Percentiles rank a stretch among this genome's conserved stretches.
These are phyloP conservation scores for Mobula birostris DNA, from an alignment of 2,113 vertebrate species.

Conservation along the genomic window DNA sequence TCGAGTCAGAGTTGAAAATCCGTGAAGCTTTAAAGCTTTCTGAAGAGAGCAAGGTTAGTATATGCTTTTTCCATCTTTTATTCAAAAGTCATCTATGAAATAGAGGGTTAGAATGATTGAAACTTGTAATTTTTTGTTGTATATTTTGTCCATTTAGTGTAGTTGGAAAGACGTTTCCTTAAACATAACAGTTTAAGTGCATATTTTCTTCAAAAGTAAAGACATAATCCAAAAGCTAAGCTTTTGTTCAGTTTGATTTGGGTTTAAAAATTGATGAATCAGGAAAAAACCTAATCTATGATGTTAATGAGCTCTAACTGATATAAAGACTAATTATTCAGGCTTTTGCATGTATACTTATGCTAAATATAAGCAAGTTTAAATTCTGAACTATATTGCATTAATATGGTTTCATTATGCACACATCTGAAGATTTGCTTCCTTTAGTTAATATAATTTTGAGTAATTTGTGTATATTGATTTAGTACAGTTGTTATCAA, in stretches of 20 bases:
- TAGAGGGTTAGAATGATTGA: not conserved
- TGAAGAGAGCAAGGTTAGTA: conserved; percentile 75
- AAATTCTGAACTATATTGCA: not conserved
- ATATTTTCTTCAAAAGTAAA: not conserved
- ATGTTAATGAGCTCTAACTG: not conserved
- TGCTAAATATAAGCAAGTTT: not conserved
- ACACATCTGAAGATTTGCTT: not conserved
- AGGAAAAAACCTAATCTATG: not conserved
- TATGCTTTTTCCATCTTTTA: conserved; percentile 41
- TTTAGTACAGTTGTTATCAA: not conserved
- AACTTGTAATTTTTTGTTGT: not conserved
- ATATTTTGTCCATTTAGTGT: not conserved
- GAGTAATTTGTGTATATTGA: not conserved
- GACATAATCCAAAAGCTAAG: not conserved
- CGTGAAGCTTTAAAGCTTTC: conserved; percentile 60
- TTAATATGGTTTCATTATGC: not conserved
- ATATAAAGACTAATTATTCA: not conserved
- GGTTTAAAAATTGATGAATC: not conserved
- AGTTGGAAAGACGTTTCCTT: not conserved
- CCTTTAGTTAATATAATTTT: not conserved
- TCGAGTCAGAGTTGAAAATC: conserved; percentile 60
- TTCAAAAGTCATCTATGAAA: not conserved
- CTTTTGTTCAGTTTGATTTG: not conserved
- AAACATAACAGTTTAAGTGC: not conserved
- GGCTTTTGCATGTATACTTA: not conserved